Base-by-base conservation (phyloP, 2,888 invertebrate genomes). In the Plebejus melissa region DNA sequence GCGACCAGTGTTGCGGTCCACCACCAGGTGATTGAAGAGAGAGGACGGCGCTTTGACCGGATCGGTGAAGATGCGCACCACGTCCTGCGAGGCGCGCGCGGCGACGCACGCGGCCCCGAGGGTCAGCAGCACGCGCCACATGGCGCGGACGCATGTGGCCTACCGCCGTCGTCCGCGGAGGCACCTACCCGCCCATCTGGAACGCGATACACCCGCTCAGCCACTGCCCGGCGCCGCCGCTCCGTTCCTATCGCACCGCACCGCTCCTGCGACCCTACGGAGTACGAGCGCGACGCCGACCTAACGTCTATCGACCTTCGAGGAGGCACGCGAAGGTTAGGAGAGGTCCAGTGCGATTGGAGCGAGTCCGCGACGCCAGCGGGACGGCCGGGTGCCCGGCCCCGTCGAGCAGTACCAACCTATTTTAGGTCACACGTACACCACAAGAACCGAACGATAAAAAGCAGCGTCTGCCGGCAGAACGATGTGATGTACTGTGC, bases 1-100 rank as follows among this genome's bases (percentile, higher is more conserved):
- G 80, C 97, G 95, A 79, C 98, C 98, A 74, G 98, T 98, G 89
- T 97, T 96, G 88, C 97, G 96, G 90, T 99, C 98, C 82, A 98
- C 97, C 82, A 97, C 97, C 83, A 98, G 94, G 89, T 98, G 98
- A 91, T 98, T 98, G 94, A 98, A 96, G 82, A 94, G 94, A 82
- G 96, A 96, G 80, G 94, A 92, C 82, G 95, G 94, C 80, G 95
- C 94, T 82, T 95, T 93, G 79, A 94, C 90, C 78, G 94, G 91
- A 88, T 96, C 96, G 90, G 91, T 87, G 94, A 96, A 96, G 86
- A 94, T 94, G 87, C 95, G 94, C 88, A 96, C 95, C 88, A 96
- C 95, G 89, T 96, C 95, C 86, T 95, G 89, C 89, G 93, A 88
- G 90, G 91, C 90, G 93, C 89, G 88, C 91, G 91, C 91, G 89